phyloP scores from a whole-genome alignment of 2,888 invertebrate species.

The Pinctada fucata region DNA sequence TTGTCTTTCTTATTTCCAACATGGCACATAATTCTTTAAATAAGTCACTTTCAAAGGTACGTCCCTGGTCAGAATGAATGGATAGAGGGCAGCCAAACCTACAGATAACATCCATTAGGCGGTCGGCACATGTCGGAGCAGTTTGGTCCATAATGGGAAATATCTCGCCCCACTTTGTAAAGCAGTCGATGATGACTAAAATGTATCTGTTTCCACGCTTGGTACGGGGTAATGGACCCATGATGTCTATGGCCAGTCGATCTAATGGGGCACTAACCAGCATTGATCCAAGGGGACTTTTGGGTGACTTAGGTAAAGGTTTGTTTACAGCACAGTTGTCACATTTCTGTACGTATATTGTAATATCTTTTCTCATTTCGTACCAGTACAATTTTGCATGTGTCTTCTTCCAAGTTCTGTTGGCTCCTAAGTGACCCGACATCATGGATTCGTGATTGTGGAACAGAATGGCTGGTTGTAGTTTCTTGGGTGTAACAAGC shows the following conservation, averaged over 20 bases:
- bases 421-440: constrained; percentile 36
- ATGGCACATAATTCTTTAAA: constrained; percentile 40
- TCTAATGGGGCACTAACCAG: constrained; percentile 33
- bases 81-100: constrained; percentile 37
- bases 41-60: constrained; percentile 39
- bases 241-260: background rate
- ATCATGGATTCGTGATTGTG: constrained; percentile 20
- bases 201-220: constrained; percentile 36
- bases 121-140: constrained; percentile 34
- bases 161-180: constrained; percentile 43
- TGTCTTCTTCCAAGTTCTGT: constrained; percentile 30
- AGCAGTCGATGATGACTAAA: constrained; percentile 44
- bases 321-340: constrained; percentile 32
- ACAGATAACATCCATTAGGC: constrained; percentile 40
- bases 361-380: constrained; percentile 28
- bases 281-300: constrained; percentile 28
- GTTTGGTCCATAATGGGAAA: constrained; percentile 43
- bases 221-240: constrained; percentile 34
- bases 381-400: constrained; percentile 37
- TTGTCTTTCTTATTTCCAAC: constrained; percentile 41
- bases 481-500: background rate
- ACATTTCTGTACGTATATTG: constrained; percentile 16
- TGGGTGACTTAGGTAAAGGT: constrained; percentile 24
- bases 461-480: constrained; percentile 9
- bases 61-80: constrained; percentile 43